Percentiles rank a stretch among this genome's conserved stretches.
phyloP scores from a whole-genome alignment of 2,113 vertebrate genomes.

The Eurypyga helias region DNA sequence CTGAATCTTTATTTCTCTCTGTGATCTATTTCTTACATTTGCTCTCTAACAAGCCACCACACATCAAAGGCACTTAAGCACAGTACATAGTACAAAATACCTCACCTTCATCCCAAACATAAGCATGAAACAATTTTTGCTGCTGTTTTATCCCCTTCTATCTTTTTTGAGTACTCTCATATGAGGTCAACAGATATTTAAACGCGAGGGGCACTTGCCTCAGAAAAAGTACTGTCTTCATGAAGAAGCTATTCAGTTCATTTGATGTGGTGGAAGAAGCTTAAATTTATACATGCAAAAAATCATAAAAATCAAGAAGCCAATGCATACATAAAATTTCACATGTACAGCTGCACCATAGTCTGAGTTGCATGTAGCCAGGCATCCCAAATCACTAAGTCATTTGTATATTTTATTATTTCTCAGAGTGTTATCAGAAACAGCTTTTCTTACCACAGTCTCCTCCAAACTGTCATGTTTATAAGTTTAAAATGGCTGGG shows the following conservation, averaged over 20 bases:
- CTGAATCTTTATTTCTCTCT: background rate
- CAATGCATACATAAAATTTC: fast-evolving
- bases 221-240: background rate
- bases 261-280: background rate
- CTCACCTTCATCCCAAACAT: background rate
- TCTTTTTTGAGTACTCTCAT: background rate
- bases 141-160: background rate
- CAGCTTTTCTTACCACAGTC: background rate
- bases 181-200: background rate
- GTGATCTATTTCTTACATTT: background rate
- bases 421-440: background rate
- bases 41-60: background rate
- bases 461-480: background rate
- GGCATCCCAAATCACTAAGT: background rate
- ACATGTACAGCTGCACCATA: background rate
- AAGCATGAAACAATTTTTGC: background rate
- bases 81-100: background rate
- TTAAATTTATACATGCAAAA: background rate
- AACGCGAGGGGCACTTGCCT: background rate
- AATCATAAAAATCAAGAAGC: background rate
- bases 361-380: background rate
- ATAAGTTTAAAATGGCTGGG: background rate
- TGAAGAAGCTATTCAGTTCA: background rate
- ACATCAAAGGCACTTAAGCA: background rate
- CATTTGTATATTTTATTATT: background rate